phyloP scores from a whole-genome alignment of 2,113 vertebrate genomes.

The Neodontobutis hainanensis region DNA sequence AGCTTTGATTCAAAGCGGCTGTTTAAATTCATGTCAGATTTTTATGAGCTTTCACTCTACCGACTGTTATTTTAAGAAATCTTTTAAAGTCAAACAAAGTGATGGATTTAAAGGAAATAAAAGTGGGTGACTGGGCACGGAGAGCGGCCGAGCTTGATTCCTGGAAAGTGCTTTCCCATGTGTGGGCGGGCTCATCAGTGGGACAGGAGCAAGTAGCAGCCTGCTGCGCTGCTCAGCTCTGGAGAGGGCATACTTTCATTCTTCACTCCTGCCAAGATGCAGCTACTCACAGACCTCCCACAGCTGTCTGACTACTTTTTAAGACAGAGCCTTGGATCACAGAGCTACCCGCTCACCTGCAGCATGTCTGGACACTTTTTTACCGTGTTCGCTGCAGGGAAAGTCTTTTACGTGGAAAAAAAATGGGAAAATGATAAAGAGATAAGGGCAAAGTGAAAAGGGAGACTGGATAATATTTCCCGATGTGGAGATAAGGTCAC shows the following conservation, averaged over 20 bases:
- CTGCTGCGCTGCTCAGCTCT: conserved; percentile 51
- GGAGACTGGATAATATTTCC: conserved; percentile 49
- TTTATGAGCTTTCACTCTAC: conserved; percentile 50
- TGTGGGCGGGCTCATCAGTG: conserved; percentile 53
- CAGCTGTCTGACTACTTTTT: conserved; percentile 32
- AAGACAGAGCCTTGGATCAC: conserved; percentile 48
- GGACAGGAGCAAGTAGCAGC: conserved; percentile 65
- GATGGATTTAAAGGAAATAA: conserved; percentile 64
- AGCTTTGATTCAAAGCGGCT: conserved; percentile 54
- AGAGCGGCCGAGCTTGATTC: conserved; percentile 56
- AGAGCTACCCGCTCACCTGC: conserved; percentile 57
- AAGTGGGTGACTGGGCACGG: conserved; percentile 44
- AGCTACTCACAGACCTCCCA: conserved; percentile 63
- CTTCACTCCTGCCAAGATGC: conserved; percentile 54
- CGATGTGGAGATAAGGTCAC: conserved; percentile 37
- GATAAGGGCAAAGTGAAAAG: conserved; percentile 31
- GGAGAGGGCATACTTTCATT: conserved; percentile 54
- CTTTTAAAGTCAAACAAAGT: conserved; percentile 64
- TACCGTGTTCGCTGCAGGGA: conserved; percentile 29
- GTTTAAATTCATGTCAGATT: conserved; percentile 52
- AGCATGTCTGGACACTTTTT: conserved; percentile 53
- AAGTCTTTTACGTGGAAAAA: conserved; percentile 26
- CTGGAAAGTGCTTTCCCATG: conserved; percentile 70
- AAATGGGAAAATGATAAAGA: background rate
- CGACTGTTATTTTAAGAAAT: conserved; percentile 57